phyloP scores from a whole-genome alignment of 2,797 vertebrate species.

The Tinamus major region DNA sequence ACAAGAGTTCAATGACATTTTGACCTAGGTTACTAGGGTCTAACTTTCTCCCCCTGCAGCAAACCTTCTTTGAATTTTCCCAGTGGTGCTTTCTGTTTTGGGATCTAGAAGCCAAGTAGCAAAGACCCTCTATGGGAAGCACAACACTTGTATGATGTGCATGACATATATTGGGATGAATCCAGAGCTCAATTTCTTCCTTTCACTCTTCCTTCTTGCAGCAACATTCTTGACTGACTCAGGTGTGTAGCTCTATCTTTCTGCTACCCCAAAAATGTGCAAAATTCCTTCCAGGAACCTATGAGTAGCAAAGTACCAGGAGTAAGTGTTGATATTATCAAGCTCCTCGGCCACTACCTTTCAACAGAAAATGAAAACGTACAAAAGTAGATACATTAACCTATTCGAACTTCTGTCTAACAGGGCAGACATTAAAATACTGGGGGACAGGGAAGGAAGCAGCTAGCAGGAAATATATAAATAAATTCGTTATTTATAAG shows the following conservation, averaged over 20 bases:
- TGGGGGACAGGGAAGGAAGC: background rate
- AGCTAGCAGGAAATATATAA: background rate
- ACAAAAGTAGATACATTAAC: background rate
- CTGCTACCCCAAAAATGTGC: background rate
- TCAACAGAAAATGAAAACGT: background rate
- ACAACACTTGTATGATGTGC: accelerated
- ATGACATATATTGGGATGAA: background rate
- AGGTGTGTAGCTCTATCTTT: background rate
- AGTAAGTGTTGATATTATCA: background rate
- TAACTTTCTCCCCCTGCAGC: background rate
- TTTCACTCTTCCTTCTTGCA: background rate
- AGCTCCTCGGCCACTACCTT: background rate
- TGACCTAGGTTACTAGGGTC: background rate
- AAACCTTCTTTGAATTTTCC: background rate
- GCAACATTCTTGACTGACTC: background rate
- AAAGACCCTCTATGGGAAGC: background rate
- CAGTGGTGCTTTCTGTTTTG: background rate
- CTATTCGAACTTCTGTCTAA: background rate
- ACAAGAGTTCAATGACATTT: background rate
- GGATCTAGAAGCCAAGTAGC: background rate
- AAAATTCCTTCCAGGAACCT: background rate
- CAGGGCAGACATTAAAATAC: background rate
- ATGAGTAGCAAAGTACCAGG: background rate
- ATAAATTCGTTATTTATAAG: background rate
- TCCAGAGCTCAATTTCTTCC: background rate